Base-by-base conservation (phyloP, 1,140 invertebrate genomes). In the Idris sp. region DNA sequence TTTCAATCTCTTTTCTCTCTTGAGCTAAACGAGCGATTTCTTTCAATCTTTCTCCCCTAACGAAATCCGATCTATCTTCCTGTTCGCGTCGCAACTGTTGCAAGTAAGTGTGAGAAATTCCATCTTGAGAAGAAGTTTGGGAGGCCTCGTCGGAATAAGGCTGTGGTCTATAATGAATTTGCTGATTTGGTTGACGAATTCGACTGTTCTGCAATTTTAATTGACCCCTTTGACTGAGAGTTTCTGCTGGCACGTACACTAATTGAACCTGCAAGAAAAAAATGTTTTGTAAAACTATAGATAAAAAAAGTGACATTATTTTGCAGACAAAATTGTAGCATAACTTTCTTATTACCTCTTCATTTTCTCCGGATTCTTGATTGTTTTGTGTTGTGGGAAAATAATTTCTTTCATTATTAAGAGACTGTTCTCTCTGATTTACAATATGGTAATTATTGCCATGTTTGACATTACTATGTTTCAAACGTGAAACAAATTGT, bases 191-290 rank as follows among this genome's bases (percentile, higher is more conserved):
- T 59, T 36, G 58, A 51, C 56, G 78, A 13, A 81, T 56, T 25
- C 79, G 81, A 30, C 72, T 80, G 41, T 74, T 68, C 0, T 71
- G 64, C 30, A 80, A 79, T 51, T 87, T 86, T 3, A 62, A 9
- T 26, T 86, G 83, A 49, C 79, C 79, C 62, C 91, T 89, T 83
- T 90, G 89, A 44, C 90, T 91, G 7, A 95, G 82, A 0, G 92
- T 92, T 79, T 95, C 93, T 19, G 94, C 88, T 8, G 94, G 94
- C 1, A 95, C 93, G 77, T 95, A 95, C 0, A 95, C 85, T 35
- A 95, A 79, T 81, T 95, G 93, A 9, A 95, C 91, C 86, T 93
- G n/a, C 11, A 9, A 16, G 11, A 0, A 33, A 31, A 19, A 48
- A 48, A 22, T 22, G 6, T n/a, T 30, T 22, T 22, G 18, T 30